phyloP scores from a whole-genome alignment of 2,113 vertebrate genomes.

The Sceloporus tristichus region DNA sequence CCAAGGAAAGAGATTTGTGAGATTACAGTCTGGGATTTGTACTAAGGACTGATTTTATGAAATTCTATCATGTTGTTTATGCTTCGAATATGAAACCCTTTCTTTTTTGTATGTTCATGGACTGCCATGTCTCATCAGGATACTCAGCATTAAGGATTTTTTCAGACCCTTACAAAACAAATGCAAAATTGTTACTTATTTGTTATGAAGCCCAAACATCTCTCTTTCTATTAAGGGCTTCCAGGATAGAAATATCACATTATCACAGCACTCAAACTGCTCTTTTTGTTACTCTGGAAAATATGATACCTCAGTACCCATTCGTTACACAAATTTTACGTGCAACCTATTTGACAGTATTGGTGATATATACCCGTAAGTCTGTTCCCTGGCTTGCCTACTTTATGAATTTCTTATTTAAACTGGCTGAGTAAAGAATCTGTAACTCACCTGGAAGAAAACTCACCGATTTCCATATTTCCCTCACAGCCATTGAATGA shows the following conservation, averaged over 20 bases:
- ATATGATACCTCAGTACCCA: background rate
- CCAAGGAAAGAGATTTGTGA: slow-evolving; percentile 46
- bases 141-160: background rate
- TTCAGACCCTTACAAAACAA: background rate
- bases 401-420: background rate
- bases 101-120: slow-evolving; percentile 13
- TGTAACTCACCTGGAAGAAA: background rate
- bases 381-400: background rate
- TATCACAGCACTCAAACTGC: background rate
- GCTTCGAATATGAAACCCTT: slow-evolving; percentile 15
- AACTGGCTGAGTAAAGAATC: background rate
- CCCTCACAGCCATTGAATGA: background rate
- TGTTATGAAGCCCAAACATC: background rate
- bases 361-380: background rate
- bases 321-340: background rate
- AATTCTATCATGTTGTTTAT: background rate
- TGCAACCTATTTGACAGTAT: background rate
- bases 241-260: background rate
- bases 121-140: background rate
- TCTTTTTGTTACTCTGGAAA: background rate
- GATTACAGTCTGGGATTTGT: slow-evolving; percentile 25
- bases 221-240: background rate
- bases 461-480: background rate
- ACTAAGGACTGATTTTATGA: slow-evolving; percentile 19
- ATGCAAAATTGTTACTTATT: background rate